Evolutionary conservation across 2,888 invertebrate species (phyloP), one percentile per base, ranked within the genome.

Genomic region (Eupithecia exiguata): DNA sequence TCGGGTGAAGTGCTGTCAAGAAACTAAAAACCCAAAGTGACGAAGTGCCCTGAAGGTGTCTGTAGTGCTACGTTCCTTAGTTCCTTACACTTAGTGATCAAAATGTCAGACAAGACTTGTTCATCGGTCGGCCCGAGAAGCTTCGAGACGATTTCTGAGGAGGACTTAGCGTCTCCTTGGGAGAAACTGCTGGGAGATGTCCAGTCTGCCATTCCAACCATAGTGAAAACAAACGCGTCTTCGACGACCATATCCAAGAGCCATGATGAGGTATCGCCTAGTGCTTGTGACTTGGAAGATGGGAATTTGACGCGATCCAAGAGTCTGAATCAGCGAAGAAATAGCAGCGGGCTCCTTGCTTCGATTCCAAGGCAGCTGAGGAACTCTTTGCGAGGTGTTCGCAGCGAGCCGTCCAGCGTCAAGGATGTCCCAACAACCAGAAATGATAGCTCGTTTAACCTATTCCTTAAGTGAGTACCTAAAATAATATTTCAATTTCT

Each of bases 21-120:
- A 94, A 94, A 94, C 94, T 93, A 94, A 94, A 92, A 94, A 94
- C 85, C 94, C 94, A 89, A 94, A 94, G 94, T 94, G 94, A 94
- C 92, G 91, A 93, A 93, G 93, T 93, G 92, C 87, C 89, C 89
- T 88, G 87, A 90, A 90, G 92, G 93, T 92, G 92, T 93, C 93
- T 91, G 92, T 89, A 86, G 89, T 89, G 92, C 91, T 92, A 87
- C 92, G 93, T 93, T 94, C 92, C 91, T 86, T 88, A 70, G 21
- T 66, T 63, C 83, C 79, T 84, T 81, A 80, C 82, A 81, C 79
- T 80, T 84, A 85, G 83, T 85, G 82, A 78, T 82, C 87, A 91
- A 86, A 79, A 94, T 94, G 94, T 94, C 94, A 75, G 94, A 94
- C 84, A 94, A 94, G 84, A 94, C 94, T 74, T 87, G 91, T 78